These are phyloP conservation scores for Encarsia formosa DNA, from an alignment of 2,888 invertebrate genomes.

Conservation along the genomic window DNA sequence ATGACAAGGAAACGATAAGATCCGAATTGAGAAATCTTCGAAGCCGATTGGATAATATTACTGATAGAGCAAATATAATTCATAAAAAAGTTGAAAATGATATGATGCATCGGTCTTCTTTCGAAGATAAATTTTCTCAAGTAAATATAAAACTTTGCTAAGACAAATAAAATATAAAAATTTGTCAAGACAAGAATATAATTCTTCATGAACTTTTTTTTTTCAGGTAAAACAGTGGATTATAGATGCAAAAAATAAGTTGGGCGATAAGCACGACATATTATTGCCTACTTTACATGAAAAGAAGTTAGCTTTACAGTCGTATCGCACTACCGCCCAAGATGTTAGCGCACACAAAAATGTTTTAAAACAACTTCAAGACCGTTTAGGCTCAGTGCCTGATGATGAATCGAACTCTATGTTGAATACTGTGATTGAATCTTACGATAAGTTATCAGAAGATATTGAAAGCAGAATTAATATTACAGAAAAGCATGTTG, in stretches of 20 bases:
- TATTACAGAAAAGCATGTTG: constrained; percentile 67
- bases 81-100: constrained; percentile 85
- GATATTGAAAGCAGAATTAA: constrained; percentile 66
- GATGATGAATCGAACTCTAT: constrained; percentile 77
- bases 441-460: constrained; percentile 66
- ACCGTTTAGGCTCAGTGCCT: constrained; percentile 73
- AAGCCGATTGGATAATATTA: constrained; percentile 77
- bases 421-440: constrained; percentile 67
- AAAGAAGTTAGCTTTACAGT: constrained; percentile 82
- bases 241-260: constrained; percentile 70
- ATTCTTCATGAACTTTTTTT: no score
- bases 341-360: constrained; percentile 83
- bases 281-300: constrained; percentile 78
- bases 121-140: constrained; percentile 87
- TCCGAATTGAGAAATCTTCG: constrained; percentile 76
- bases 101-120: constrained; percentile 84
- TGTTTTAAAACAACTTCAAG: constrained; percentile 77
- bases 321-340: constrained; percentile 74
- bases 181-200: not conserved
- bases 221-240: constrained; percentile 75
- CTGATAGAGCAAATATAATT: constrained; percentile 78
- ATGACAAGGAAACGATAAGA: constrained; percentile 81
- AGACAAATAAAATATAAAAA: constrained; percentile 10
- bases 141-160: constrained; percentile 19
- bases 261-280: constrained; percentile 67